These are phyloP conservation scores for Pholis gunnellus DNA, from an alignment of 2,113 vertebrate genomes.

Conservation along the genomic window DNA sequence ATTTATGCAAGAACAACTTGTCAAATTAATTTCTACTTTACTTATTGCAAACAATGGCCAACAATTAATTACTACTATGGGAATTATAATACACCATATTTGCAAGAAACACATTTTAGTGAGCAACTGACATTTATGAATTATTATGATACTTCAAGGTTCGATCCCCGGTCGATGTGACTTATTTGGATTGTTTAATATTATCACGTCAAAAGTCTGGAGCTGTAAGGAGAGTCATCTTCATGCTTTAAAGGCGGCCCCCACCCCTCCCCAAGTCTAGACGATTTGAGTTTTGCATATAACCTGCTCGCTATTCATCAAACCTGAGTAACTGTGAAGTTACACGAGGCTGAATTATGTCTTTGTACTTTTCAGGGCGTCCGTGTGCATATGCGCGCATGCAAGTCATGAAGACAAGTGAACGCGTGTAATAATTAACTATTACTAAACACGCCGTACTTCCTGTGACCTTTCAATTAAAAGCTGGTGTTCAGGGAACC, in stretches of 20 bases:
- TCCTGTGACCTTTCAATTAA: constrained; percentile 47
- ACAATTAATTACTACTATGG: too few species aligned
- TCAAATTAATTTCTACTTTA: too few species aligned
- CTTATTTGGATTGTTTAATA: not conserved
- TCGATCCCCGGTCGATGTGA: too few species aligned
- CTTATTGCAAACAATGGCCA: too few species aligned
- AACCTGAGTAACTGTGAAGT: constrained; percentile 8
- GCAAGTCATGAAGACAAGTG: constrained; percentile 5
- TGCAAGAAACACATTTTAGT: too few species aligned
- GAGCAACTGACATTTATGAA: too few species aligned
- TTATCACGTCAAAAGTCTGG: not conserved
- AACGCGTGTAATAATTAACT: constrained; percentile 35
- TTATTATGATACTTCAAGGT: too few species aligned
- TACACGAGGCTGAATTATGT: not conserved
- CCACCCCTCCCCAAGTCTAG: not conserved
- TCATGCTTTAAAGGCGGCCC: not conserved
- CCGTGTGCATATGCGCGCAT: constrained; percentile 4
- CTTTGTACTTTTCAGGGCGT: constrained; percentile 11
- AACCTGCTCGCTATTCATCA: not conserved
- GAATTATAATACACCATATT: too few species aligned
- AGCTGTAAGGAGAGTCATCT: not conserved
- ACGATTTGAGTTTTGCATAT: not conserved
- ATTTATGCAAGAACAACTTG: too few species aligned
- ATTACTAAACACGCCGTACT: not conserved
- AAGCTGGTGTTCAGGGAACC: constrained; percentile 15